Conservation (phyloP, 2,113 vertebrate species). For the Alethe castanea region DNA sequence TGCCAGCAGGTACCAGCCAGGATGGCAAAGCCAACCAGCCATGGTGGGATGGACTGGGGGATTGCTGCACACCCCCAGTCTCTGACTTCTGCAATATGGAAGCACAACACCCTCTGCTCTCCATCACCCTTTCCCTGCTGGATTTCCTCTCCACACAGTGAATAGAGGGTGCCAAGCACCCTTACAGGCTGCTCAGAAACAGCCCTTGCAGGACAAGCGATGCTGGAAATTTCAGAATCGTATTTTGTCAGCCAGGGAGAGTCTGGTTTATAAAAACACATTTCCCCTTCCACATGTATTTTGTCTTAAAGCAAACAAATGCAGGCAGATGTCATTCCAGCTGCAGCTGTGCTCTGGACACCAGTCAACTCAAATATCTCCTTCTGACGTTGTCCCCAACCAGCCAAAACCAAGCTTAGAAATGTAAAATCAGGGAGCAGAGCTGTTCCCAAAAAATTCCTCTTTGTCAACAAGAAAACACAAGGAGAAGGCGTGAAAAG, state of each 20-base stretch:
- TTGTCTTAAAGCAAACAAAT: constrained; percentile 45
- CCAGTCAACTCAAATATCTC: constrained; percentile 42
- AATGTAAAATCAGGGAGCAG: neutral
- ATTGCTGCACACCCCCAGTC: neutral
- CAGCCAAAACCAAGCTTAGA: constrained; percentile 21
- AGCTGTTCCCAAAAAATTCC: neutral
- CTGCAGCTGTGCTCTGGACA: constrained; percentile 6
- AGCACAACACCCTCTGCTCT: neutral
- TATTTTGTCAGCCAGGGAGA: neutral
- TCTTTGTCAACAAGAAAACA: neutral
- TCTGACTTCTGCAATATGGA: neutral
- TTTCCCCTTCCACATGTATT: neutral
- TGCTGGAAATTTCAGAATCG: neutral
- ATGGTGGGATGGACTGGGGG: neutral
- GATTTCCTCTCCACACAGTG: neutral
- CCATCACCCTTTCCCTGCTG: neutral
- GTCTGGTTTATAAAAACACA: neutral
- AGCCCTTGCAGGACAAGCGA: neutral
- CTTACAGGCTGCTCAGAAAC: neutral
- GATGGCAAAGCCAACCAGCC: neutral
- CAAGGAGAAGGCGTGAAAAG: neutral
- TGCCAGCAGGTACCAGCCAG: accelerated
- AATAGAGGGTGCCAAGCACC: neutral
- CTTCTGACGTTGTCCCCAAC: neutral
- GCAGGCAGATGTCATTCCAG: constrained; percentile 40